These are phyloP conservation scores for Carcharodon carcharias DNA, from an alignment of 2,797 vertebrate species.

Conservation along the genomic window DNA sequence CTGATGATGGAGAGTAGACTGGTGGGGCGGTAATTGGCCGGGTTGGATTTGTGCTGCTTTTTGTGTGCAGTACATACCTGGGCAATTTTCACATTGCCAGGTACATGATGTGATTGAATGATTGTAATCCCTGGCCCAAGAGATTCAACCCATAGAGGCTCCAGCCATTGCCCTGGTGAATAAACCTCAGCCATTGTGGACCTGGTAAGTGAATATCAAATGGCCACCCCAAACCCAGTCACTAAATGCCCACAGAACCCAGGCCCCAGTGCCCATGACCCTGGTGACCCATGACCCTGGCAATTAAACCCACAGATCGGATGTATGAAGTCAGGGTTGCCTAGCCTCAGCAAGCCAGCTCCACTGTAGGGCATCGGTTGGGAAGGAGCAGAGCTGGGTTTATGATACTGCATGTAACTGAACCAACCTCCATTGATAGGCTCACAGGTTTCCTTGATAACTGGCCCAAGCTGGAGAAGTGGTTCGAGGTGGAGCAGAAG, in stretches of 20 bases:
- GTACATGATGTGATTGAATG: no score
- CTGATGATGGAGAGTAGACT: no score
- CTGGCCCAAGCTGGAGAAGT: slow-evolving; percentile 74
- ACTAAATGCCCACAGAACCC: background rate
- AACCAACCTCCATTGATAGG: slow-evolving; percentile 51
- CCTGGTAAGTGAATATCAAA: background rate
- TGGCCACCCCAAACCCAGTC: background rate
- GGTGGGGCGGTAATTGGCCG: no score
- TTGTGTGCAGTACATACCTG: no score
- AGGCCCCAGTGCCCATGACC: background rate
- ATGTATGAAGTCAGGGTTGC: background rate
- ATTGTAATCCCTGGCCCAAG: no score
- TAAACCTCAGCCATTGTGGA: no score
- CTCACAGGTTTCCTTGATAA: slow-evolving; percentile 70
- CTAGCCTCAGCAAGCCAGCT: no score
- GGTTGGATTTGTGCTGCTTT: no score
- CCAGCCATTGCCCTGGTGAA: no score
- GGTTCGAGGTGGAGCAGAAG: slow-evolving; percentile 68
- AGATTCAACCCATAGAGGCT: no score
- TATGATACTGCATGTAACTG: no score
- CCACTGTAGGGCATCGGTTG: background rate
- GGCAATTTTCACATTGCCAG: no score
- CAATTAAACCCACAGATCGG: background rate
- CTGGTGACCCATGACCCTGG: background rate
- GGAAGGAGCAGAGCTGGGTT: background rate